phyloP scores from a whole-genome alignment of 2,888 invertebrate genomes.

The Calameuta pallipes region DNA sequence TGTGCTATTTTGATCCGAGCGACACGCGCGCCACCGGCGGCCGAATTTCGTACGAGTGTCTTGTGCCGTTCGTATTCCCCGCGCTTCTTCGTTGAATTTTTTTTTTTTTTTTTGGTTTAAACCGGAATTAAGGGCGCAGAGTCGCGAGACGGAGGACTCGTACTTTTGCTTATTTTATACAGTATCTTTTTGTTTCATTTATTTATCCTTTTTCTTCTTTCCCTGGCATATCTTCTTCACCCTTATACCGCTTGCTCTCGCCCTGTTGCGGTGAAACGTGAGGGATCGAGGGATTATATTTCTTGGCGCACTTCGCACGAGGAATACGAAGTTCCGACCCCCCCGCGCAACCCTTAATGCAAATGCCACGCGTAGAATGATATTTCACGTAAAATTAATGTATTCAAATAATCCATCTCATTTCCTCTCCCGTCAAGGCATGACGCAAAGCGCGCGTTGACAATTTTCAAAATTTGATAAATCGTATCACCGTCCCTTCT shows the following conservation, averaged over 20 bases:
- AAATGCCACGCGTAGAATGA: conserved; percentile 39
- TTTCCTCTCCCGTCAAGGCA: conserved; percentile 37
- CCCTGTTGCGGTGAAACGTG: background rate
- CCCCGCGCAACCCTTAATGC: conserved; percentile 35
- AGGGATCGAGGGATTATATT: conserved; percentile 8
- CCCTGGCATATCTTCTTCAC: background rate
- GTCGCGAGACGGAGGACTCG: background rate
- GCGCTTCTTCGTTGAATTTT: background rate
- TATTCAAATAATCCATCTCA: conserved; percentile 45
- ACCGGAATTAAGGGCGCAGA: background rate
- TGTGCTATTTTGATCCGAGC: background rate
- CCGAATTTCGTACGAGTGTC: background rate
- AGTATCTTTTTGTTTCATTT: background rate
- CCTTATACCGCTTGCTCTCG: background rate
- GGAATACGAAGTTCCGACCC: conserved; percentile 26
- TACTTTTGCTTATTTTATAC: background rate
- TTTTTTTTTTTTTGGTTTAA: too few relatives aligned
- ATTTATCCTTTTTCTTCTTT: background rate
- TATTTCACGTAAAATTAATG: conserved; percentile 45
- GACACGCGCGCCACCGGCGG: background rate
- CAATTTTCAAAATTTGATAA: conserved; percentile 37
- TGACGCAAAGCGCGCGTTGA: background rate
- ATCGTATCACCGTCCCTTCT: conserved; percentile 22
- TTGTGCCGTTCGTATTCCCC: background rate
- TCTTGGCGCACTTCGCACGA: conserved; percentile 5